Percentiles rank a stretch among this genome's conserved stretches.
These are phyloP conservation scores for Leptopilina syphax DNA, from an alignment of 2,888 invertebrate genomes.

Conservation along the genomic window DNA sequence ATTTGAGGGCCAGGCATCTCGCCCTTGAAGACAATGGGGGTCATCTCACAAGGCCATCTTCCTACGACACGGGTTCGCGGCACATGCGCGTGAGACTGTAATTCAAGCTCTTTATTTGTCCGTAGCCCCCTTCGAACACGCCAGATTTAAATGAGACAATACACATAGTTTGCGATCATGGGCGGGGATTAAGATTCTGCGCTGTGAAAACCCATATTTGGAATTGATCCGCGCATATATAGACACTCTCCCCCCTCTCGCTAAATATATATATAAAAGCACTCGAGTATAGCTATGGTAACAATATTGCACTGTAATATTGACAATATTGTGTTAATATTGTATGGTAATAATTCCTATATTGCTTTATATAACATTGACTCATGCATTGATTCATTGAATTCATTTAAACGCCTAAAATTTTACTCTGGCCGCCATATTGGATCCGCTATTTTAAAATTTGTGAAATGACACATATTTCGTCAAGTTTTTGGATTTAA, in stretches of 20 bases:
- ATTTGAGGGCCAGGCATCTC: conserved; percentile 53
- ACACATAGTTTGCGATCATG: conserved; percentile 57
- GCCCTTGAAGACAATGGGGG: conserved; percentile 69
- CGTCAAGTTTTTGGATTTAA: no score
- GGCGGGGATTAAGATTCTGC: conserved; percentile 56
- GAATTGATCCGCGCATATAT: conserved; percentile 34
- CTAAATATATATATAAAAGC: not conserved
- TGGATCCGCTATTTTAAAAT: no score
- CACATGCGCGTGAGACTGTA: conserved; percentile 56
- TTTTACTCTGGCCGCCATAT: no score
- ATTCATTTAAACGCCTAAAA: no score
- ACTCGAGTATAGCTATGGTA: no score
- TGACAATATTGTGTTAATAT: no score
- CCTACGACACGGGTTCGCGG: conserved; percentile 43
- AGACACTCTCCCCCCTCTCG: not conserved
- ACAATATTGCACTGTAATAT: no score
- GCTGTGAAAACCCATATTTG: conserved; percentile 42
- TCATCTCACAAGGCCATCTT: conserved; percentile 73
- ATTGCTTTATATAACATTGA: no score
- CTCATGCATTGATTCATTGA: no score
- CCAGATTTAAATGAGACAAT: conserved; percentile 64
- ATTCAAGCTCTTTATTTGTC: conserved; percentile 70
- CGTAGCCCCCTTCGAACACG: conserved; percentile 43
- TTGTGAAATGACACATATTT: no score
- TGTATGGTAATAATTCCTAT: no score